phyloP scores from a whole-genome alignment of 2,888 invertebrate genomes.

The Cremastobaeus sp. region DNA sequence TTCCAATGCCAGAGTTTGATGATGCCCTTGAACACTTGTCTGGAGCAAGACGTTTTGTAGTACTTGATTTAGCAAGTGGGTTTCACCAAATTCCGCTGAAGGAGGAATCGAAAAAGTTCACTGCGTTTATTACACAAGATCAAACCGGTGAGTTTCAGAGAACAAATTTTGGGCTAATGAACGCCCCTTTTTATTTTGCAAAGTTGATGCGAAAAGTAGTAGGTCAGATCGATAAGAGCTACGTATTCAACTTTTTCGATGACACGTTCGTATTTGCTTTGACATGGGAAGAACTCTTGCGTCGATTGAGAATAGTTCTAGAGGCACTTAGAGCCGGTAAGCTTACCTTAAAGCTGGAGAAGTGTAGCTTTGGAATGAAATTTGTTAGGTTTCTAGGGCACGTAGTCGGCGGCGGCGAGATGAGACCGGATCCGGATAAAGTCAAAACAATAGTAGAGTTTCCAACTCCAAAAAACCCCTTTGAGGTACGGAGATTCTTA shows the following conservation, averaged over 20 bases:
- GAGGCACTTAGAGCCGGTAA: conserved; percentile 63
- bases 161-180: conserved; percentile 19
- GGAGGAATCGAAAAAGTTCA: conserved; percentile 5
- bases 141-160: conserved; percentile 63
- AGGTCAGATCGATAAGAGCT: conserved; percentile 1
- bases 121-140: conserved; percentile 13
- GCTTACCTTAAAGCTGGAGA: conserved; percentile 7
- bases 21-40: neutral
- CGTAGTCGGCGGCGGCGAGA: neutral
- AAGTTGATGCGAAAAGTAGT: conserved; percentile 45
- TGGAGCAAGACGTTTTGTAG: neutral
- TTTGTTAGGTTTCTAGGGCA: conserved; percentile 4
- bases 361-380: conserved; percentile 10
- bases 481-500: conserved; percentile 15
- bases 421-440: conserved; percentile 10
- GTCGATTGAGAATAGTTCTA: conserved; percentile 48
- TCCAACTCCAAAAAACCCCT: conserved; percentile 2
- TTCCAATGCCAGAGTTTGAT: neutral
- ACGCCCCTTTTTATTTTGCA: conserved; percentile 63
- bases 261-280: neutral
- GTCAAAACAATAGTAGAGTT: conserved; percentile 4
- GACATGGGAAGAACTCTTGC: neutral
- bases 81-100: conserved; percentile 8
- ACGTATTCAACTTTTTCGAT: conserved; percentile 21
- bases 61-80: conserved; percentile 1